phyloP scores from a whole-genome alignment of 2,113 vertebrate genomes.

The Rhipidura dahli region DNA sequence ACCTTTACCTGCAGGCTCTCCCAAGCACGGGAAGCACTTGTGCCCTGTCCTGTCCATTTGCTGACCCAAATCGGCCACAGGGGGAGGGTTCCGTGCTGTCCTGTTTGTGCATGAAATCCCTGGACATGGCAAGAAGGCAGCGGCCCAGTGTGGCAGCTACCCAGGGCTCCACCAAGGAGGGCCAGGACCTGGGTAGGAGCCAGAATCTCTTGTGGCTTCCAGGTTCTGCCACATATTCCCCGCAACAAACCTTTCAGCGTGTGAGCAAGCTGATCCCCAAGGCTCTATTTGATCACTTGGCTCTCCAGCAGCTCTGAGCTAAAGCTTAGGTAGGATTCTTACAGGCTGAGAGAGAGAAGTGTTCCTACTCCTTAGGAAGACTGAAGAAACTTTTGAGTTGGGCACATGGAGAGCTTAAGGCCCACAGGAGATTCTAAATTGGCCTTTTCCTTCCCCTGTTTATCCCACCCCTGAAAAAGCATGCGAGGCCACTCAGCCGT shows the following conservation, averaged over 20 bases:
- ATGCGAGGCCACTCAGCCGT: neutral
- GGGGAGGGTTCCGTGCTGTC: accelerated
- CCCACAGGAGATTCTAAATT: neutral
- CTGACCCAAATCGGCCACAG: neutral
- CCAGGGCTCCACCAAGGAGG: neutral
- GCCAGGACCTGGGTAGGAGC: neutral
- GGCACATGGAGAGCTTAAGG: neutral
- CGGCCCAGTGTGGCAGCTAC: neutral
- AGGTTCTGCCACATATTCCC: accelerated
- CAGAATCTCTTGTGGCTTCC: accelerated
- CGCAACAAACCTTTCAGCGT: neutral
- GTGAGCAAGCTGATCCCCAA: neutral
- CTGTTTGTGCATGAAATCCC: constrained; percentile 23
- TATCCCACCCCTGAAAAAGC: neutral
- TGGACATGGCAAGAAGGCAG: constrained; percentile 53
- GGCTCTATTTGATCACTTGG: accelerated
- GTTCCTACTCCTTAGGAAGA: neutral
- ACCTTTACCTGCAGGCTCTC: neutral
- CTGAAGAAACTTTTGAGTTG: neutral
- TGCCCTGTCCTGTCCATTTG: accelerated
- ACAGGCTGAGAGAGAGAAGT: neutral
- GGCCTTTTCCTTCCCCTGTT: neutral
- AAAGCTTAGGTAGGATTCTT: too few relatives aligned
- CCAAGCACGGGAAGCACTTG: neutral
- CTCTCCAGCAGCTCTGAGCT: neutral